Evolutionary conservation across 1,140 invertebrate genomes (phyloP).

Genomic region (Saxidomus purpurata): DNA sequence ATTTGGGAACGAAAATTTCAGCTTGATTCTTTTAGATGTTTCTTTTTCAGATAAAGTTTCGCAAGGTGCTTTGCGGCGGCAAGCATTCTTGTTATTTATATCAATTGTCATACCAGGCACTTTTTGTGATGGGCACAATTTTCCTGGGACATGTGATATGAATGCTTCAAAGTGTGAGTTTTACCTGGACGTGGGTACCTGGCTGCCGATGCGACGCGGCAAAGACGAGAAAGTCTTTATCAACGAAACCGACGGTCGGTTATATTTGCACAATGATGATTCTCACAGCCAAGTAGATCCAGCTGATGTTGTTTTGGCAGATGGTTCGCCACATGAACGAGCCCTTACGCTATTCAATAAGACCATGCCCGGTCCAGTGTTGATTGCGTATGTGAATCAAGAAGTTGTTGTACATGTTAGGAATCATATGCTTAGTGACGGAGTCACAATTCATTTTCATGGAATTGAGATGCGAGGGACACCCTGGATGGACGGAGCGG

Average conservation of each 20-base stretch:
- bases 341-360: conserved; percentile 70
- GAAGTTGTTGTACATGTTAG: conserved; percentile 94
- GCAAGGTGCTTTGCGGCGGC: too few species aligned
- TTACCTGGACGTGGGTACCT: background rate
- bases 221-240: background rate
- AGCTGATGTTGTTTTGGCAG: conserved; percentile 68
- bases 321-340: conserved; percentile 67
- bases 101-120: background rate
- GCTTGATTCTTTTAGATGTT: too few species aligned
- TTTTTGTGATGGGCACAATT: background rate
- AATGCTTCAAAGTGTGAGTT: conserved; percentile 4
- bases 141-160: background rate
- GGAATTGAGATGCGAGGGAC: conserved; percentile 93
- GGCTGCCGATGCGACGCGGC: conserved; percentile 19
- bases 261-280: conserved; percentile 59
- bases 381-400: conserved; percentile 93
- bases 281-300: conserved; percentile 13
- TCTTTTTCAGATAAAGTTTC: too few species aligned
- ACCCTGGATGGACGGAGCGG: conserved; percentile 96
- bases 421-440: conserved; percentile 93
- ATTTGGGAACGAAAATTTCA: too few species aligned
- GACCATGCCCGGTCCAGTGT: conserved; percentile 72
- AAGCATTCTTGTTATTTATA: background rate
- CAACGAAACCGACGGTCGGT: conserved; percentile 38
- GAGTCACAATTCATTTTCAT: conserved; percentile 95